Evolutionary conservation across 53 echinoderm and acorn worm species (phyloP), one percentile per base, ranked within the genome.

Genomic region (Paracentrotus lividus): DNA sequence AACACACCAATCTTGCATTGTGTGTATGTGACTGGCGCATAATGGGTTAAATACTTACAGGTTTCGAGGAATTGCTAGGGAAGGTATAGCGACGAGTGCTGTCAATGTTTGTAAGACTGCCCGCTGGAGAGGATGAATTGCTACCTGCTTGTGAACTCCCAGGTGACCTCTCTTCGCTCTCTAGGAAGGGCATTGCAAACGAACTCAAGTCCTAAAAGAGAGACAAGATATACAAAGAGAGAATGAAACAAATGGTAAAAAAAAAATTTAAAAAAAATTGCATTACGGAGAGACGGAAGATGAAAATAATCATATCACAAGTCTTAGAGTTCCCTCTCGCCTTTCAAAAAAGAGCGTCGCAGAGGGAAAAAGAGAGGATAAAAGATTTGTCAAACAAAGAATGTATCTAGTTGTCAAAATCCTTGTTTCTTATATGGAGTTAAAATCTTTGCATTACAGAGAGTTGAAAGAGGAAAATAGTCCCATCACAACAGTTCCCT

Each of bases 101-200:
- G 85, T 95, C 95, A 54, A 93, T 93, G 84, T 97, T 95, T 60
- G 94, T 93, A 24, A 92, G 38, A 34, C 94, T 90, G n/a, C 95
- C 94, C 60, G 54, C 89, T 26, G 97, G 97, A 8, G 95, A 95
- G 16, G 94, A 93, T 18, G 94, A 95, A 38, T 88, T 93, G 58
- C 95, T 95, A 14, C 94, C 88, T 36, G 33, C 44, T 24, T 77
- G 92, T n/a, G 94, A 87, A 20, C 88, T 89, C 44, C 88, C 94
- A 6, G 94, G 93, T 21, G 94, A 90, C 14, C 90, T 91, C 88
- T 98, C 97, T 47, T 99, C 99, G 29, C 90, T 93, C 87, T 99
- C 99, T 69, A 99, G 95, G 54, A 99, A 97, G 8, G 99, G 99
- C 99, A 99, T 99, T 8, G 99, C 99, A 96, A 99, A 99, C 90